These are phyloP conservation scores for Sarcophaga rosellei DNA, from an alignment of 2,888 invertebrate species.

Conservation along the genomic window DNA sequence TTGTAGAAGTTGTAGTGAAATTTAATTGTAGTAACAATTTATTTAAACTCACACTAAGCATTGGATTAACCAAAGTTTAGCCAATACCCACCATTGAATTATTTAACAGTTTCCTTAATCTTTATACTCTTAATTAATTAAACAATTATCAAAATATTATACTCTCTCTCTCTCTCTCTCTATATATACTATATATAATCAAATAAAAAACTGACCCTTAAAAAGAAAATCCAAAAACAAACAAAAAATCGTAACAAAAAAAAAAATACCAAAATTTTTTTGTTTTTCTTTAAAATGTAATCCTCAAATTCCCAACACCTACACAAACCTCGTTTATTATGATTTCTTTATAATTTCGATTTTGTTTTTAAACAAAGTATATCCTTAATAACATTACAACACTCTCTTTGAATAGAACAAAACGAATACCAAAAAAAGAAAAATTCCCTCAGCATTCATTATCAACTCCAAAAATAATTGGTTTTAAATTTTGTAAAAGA, in stretches of 20 bases:
- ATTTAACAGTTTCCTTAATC: constrained; percentile 56
- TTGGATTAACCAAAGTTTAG: constrained; percentile 54
- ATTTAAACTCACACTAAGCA: constrained; percentile 57
- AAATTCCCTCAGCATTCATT: no score
- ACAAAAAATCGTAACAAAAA: constrained; percentile 3
- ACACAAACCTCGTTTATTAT: constrained; percentile 15
- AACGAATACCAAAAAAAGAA: no score
- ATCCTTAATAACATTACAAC: not conserved
- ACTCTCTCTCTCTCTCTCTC: no score
- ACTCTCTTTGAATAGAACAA: not conserved
- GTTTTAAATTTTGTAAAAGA: no score
- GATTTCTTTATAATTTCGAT: not conserved
- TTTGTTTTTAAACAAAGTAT: not conserved
- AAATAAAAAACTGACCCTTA: constrained; percentile 64
- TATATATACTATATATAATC: constrained; percentile 34
- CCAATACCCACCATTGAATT: constrained; percentile 55
- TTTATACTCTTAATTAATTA: constrained; percentile 27
- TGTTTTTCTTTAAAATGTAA: no score
- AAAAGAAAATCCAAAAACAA: constrained; percentile 52
- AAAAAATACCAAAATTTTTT: not conserved
- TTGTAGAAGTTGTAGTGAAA: constrained; percentile 63
- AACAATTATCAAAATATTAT: not conserved
- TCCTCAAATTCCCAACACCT: not conserved
- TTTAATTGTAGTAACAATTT: constrained; percentile 64
- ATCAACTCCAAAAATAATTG: no score